Percentiles rank a stretch among this genome's conserved stretches.
These are phyloP conservation scores for Rattus rattus DNA, from an alignment of 2,113 vertebrate species.

Conservation along the genomic window DNA sequence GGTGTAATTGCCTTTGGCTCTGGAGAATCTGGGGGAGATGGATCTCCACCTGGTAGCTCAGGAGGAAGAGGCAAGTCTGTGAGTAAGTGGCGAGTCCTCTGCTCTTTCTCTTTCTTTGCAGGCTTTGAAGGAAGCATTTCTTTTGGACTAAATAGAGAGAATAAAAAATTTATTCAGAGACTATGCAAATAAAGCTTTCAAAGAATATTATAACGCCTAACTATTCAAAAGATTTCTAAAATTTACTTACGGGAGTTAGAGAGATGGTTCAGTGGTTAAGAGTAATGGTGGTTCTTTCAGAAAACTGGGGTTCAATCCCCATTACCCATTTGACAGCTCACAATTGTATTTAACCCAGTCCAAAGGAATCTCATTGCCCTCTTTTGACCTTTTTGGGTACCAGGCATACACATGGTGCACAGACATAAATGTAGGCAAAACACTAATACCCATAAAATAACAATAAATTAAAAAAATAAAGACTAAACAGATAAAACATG, in stretches of 20 bases:
- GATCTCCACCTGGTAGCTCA: conserved; percentile 92
- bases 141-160: conserved; percentile 91
- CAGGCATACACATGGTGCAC: not conserved
- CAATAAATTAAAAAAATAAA: not conserved
- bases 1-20: conserved; percentile 91
- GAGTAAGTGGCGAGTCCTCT: conserved; percentile 93
- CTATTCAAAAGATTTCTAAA: conserved; percentile 39
- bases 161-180: conserved; percentile 77
- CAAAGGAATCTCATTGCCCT: not conserved
- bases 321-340: not conserved
- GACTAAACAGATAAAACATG: not conserved
- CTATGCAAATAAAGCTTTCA: conserved; percentile 54
- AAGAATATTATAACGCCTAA: conserved; percentile 31
- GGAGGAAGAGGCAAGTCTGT: conserved; percentile 97
- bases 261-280: not conserved
- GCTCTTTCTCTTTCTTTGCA: conserved; percentile 94
- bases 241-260: not conserved
- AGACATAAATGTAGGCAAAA: not conserved
- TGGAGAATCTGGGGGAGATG: conserved; percentile 95
- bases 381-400: not conserved
- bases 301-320: not conserved
- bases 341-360: not conserved
- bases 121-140: conserved; percentile 92
- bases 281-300: not conserved
- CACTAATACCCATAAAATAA: not conserved